These are phyloP conservation scores for Megalonaias nervosa DNA, from an alignment of 1,140 invertebrate genomes.

Conservation along the genomic window DNA sequence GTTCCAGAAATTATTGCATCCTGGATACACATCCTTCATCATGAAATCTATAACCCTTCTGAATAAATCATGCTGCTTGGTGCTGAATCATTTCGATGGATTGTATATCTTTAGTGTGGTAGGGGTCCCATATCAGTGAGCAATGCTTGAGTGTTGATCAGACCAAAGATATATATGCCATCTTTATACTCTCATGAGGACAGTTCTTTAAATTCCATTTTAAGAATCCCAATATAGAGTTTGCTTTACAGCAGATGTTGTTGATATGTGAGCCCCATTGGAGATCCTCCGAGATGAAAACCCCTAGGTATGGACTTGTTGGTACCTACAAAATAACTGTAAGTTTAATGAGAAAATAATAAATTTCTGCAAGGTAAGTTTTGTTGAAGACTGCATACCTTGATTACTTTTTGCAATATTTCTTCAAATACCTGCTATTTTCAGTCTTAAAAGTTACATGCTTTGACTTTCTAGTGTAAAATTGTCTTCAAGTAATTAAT, in stretches of 20 bases:
- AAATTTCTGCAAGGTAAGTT: too few relatives aligned
- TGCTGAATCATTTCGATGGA: slow-evolving; percentile 28
- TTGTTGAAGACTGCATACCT: too few relatives aligned
- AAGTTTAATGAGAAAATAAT: too few relatives aligned
- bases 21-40: not conserved
- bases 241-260: slow-evolving; percentile 26
- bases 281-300: slow-evolving; percentile 12
- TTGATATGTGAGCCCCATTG: slow-evolving; percentile 16
- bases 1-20: too few relatives aligned
- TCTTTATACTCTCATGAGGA: not conserved
- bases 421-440: too few relatives aligned
- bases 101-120: slow-evolving; percentile 5
- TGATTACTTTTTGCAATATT: too few relatives aligned
- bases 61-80: too few relatives aligned
- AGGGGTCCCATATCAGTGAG: slow-evolving; percentile 23
- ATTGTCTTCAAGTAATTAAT: too few relatives aligned
- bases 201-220: slow-evolving; percentile 22
- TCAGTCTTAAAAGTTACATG: too few relatives aligned
- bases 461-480: too few relatives aligned
- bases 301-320: slow-evolving; percentile 20
- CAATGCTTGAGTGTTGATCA: slow-evolving; percentile 17
- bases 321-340: too few relatives aligned
- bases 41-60: too few relatives aligned
- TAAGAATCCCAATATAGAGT: slow-evolving; percentile 27
- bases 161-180: slow-evolving; percentile 32